Conservation (phyloP, 2,113 vertebrate species). For the Talpa occidentalis region DNA sequence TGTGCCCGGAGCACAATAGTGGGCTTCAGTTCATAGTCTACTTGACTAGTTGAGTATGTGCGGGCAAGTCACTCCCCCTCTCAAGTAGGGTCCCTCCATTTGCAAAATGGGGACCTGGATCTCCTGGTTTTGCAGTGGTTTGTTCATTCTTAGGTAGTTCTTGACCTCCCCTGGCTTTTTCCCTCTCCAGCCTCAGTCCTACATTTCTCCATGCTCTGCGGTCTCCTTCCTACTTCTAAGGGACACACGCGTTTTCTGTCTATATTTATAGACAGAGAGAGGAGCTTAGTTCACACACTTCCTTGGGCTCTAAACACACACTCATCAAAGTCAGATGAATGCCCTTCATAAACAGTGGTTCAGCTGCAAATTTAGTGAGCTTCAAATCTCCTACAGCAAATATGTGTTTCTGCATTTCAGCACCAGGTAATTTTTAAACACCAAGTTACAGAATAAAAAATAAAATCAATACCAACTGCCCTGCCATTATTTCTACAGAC, state of each 20-base stretch:
- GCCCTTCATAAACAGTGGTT: background rate
- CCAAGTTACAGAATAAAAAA: background rate
- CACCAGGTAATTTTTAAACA: slow-evolving; percentile 43
- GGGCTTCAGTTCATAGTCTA: background rate
- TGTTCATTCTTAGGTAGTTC: background rate
- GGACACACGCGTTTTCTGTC: background rate
- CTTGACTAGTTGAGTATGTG: no score
- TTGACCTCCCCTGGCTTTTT: background rate
- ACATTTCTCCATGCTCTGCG: background rate
- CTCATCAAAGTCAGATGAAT: slow-evolving; percentile 12
- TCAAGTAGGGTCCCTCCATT: background rate
- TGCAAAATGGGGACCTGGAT: background rate
- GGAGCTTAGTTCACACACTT: background rate
- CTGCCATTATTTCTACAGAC: background rate
- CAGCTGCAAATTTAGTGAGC: slow-evolving; percentile 12
- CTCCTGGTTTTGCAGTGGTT: background rate
- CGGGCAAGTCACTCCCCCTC: accelerated
- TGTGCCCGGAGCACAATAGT: background rate
- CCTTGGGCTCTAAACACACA: slow-evolving; percentile 34
- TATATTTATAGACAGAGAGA: background rate
- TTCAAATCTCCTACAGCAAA: slow-evolving; percentile 29
- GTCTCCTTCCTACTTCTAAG: background rate
- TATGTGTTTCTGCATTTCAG: slow-evolving; percentile 50
- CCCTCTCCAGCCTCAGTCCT: background rate
- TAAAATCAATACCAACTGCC: slow-evolving; percentile 26